Evolutionary conservation across 2,797 vertebrate species (phyloP).

Genomic region (Sebastes iracundus): DNA sequence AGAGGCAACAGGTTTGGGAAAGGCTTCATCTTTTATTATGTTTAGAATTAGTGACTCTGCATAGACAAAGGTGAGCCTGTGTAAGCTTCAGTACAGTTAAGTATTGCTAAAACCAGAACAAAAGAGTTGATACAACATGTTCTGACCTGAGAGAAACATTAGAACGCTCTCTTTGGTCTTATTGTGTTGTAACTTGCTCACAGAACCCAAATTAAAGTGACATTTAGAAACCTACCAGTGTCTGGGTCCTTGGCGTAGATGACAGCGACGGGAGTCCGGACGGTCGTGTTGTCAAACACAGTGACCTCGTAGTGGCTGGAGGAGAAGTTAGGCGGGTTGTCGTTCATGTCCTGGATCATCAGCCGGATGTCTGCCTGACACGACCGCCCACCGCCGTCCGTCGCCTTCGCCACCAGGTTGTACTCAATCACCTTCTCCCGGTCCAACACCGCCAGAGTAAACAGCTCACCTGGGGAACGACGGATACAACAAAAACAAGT

Average conservation of each 20-base stretch:
- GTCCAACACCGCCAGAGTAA: conserved; percentile 87
- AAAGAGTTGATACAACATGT: conserved; percentile 14
- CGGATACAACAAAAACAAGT: not conserved
- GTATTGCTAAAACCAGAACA: not conserved
- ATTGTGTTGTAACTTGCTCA: not conserved
- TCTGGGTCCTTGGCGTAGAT: conserved; percentile 93
- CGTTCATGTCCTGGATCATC: conserved; percentile 91
- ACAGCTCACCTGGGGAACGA: conserved; percentile 87
- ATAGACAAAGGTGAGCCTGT: conserved; percentile 22
- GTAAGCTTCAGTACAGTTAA: not conserved
- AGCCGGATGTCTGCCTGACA: conserved; percentile 91
- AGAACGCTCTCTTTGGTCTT: not conserved
- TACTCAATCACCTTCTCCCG: conserved; percentile 86
- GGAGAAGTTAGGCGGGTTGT: conserved; percentile 92
- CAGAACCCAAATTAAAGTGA: not conserved
- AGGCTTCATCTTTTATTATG: conserved; percentile 25
- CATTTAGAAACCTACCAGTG: conserved; percentile 80
- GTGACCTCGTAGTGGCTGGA: conserved; percentile 90
- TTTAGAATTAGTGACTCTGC: not conserved
- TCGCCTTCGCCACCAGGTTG: conserved; percentile 90
- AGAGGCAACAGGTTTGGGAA: conserved; percentile 20
- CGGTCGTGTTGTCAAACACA: conserved; percentile 95
- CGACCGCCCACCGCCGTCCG: conserved; percentile 93
- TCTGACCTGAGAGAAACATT: conserved; percentile 30
- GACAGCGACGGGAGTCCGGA: conserved; percentile 91